Base-by-base conservation (phyloP, 2,888 invertebrate genomes). In the Zaprionus obscuricornis region DNA sequence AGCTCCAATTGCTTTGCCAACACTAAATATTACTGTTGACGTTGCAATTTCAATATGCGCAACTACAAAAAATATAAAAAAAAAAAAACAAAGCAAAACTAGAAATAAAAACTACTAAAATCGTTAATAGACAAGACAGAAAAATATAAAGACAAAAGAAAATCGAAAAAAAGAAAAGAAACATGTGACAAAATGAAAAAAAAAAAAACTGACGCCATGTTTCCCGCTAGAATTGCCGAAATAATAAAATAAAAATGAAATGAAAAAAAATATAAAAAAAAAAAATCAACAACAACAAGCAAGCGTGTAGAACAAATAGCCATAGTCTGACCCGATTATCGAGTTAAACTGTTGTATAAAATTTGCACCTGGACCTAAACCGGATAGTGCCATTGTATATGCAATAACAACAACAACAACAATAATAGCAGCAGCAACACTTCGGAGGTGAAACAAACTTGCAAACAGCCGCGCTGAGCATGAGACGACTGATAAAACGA, bases 301-400 rank as follows among this genome's bases (percentile, higher is more conserved):
- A n/a, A n/a, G n/a, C 43, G 58, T 69, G 54, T 58, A 77, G 81
- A 65, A 63, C 55, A 57, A 74, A 82, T 75, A 74, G 58, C 58
- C 84, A 71, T 83, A 63, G 79, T 65, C 73, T 78, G 78, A 78
- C 78, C 78, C 78, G 78, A 78, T 78, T 78, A 78, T 78, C 81
- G 81, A 85, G 78, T 75, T 78, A 83, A 85, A 79, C 66, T 75
- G 76, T 75, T 79, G 72, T 78, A 78, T 75, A 85, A 83, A 78
- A 83, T 78, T 78, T 85, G 78, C 78, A 78, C 78, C 78, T 78
- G 78, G 78, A 85, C 86, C 86, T 78, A 85, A 85, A 78, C 78
- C 78, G 86, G 78, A 78, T 79, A 85, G 86, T 72, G 81, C 67
- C 50, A 83, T 74, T 78, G 71, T 78, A 59, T 57, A 54, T 65